Conservation (phyloP, 2,113 vertebrate species). For the Channa argus region DNA sequence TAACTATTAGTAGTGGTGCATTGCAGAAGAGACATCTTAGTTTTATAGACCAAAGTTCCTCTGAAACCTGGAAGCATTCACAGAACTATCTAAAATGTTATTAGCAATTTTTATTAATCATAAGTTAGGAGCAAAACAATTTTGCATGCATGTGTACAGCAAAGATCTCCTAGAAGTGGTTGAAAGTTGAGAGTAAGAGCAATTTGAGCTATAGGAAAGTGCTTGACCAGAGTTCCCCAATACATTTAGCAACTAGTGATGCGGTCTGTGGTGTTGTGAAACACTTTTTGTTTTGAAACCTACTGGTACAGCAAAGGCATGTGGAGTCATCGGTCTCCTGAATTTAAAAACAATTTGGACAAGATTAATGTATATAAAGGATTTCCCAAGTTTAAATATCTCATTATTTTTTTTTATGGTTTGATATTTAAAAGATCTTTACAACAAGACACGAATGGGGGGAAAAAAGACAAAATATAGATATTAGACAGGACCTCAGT, state of each 20-base stretch:
- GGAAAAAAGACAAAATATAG: neutral
- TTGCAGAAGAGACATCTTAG: slow-evolving; percentile 30
- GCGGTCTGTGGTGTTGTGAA: slow-evolving; percentile 25
- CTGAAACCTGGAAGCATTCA: slow-evolving; percentile 9
- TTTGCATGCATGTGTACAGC: neutral
- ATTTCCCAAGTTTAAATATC: neutral
- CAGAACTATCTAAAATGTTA: slow-evolving; percentile 24
- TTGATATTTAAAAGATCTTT: neutral
- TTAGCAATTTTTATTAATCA: neutral
- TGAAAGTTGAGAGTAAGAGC: slow-evolving; percentile 45
- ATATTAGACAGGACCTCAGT: neutral
- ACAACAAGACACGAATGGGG: neutral
- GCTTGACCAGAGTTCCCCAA: too few relatives aligned
- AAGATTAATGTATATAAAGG: neutral
- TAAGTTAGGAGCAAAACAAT: neutral
- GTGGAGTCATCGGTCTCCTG: neutral
- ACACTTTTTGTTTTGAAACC: slow-evolving; percentile 30
- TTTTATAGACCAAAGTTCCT: neutral
- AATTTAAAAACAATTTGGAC: neutral
- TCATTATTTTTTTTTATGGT: neutral
- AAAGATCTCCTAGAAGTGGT: slow-evolving; percentile 12
- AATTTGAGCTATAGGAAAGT: slow-evolving; percentile 17
- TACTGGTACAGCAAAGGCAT: neutral
- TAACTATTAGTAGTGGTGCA: slow-evolving; percentile 46
- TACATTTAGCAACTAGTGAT: neutral